Base-by-base conservation (phyloP, 1,140 invertebrate species). In the Oppia nitens region DNA sequence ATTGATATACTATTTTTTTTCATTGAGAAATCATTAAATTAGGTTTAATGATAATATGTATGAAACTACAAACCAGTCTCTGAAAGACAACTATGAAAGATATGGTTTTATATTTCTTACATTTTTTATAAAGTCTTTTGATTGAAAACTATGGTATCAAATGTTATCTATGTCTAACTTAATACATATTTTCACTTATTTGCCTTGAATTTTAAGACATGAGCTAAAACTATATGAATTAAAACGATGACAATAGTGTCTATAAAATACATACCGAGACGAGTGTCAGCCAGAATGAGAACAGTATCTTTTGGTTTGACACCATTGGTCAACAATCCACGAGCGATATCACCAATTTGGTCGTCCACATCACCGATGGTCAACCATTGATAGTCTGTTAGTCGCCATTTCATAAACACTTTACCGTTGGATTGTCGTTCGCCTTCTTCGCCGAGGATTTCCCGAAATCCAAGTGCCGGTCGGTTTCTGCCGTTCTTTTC, bases 261-360 rank as follows among this genome's bases (percentile, higher is more conserved):
- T 4, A 66, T 55, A 52, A 63, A 28, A 47, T 63, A 64, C 27
- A 55, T 55, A 2, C 62, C 84, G 76, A 85, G 84, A 62, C 92
- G 77, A 0, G 94, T 98, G 75, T 99, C 95, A 0, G 92, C 88
- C 74, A 96, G 97, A 64, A 99, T 86, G 20, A 89, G 85, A 60
- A 98, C 74, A 65, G 87, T 89, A 53, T 79, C 73, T 9, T 77
- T 75, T 0, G 81, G 77, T 54, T 76, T 73, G 59, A 83, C 77
- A 6, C 76, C 79, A 26, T 75, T 57, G 20, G 66, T 79, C 3
- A 79, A 72, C 27, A 95, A 71, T 2, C 88, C 90, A 49, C 78
- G 78, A 25, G 85, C 85, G 71, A 97, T 87, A 63, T 81, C 76
- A 0, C 77, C 71, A 3, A 87, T 81, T 66, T 83, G 71, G 1